A percentile compares a stretch with the other conserved stretches of the same genome.
Conservation (phyloP, 2,113 vertebrate species). For the Corythaixoides concolor region DNA sequence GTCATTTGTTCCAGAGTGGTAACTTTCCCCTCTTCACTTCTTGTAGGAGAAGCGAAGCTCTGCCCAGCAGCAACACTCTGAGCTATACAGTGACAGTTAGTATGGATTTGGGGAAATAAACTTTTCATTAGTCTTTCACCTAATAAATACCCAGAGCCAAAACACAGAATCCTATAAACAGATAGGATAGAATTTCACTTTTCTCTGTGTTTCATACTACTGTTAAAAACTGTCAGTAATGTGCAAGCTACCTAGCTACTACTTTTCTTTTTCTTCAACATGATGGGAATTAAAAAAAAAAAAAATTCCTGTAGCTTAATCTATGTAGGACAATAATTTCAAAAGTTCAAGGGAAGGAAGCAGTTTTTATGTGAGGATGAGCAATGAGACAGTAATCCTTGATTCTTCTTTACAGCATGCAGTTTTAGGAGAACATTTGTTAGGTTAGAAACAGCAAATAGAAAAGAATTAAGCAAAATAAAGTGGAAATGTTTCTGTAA, state of each 20-base stretch:
- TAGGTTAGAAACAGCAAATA: not conserved
- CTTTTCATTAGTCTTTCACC: not conserved
- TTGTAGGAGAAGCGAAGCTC: not conserved
- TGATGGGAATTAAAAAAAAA: not conserved
- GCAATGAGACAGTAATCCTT: not conserved
- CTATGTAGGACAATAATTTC: not conserved
- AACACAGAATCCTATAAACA: not conserved
- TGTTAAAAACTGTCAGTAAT: not conserved
- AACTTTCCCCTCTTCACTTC: not conserved
- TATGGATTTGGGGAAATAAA: not conserved
- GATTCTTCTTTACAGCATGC: not conserved
- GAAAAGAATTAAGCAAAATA: not conserved
- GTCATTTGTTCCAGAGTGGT: not conserved
- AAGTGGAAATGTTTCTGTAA: not conserved
- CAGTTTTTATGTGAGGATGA: not conserved
- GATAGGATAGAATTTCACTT: not conserved
- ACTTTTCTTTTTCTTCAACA: not conserved
- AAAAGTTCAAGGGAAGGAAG: not conserved
- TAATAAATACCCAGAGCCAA: not conserved
- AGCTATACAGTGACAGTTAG: not conserved
- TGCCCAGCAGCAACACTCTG: not conserved
- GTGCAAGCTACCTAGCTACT: not conserved
- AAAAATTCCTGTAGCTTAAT: not conserved
- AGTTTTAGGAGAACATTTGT: not conserved
- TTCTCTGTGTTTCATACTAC: not conserved